These are phyloP conservation scores for Nesidiocoris tenuis DNA, from an alignment of 2,888 invertebrate genomes.

Conservation along the genomic window DNA sequence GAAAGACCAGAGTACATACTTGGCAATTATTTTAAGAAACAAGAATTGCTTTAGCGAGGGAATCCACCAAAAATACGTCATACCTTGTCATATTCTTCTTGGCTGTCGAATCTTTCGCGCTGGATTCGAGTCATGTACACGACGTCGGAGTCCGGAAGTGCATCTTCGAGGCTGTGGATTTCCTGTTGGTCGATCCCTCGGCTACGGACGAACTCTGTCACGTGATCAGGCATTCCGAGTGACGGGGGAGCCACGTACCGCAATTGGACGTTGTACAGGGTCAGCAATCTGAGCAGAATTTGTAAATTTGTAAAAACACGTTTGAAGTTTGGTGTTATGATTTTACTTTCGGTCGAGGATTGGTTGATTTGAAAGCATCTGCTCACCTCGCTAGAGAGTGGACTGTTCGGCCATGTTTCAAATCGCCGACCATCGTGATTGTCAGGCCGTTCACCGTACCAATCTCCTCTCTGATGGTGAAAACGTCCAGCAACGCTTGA, in stretches of 20 bases:
- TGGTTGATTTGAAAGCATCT: too few species aligned
- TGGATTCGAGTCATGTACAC: slow-evolving; percentile 98
- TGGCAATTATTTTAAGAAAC: too few species aligned
- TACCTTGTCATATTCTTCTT: slow-evolving; percentile 85
- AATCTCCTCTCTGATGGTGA: slow-evolving; percentile 97
- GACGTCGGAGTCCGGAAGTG: slow-evolving; percentile 90
- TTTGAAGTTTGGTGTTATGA: too few species aligned
- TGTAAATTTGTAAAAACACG: too few species aligned
- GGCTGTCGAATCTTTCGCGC: slow-evolving; percentile 80
- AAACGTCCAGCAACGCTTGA: slow-evolving; percentile 94
- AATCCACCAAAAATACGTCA: not conserved
- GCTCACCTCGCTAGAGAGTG: slow-evolving; percentile 84
- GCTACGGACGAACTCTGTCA: slow-evolving; percentile 73
- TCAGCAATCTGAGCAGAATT: slow-evolving; percentile 68
- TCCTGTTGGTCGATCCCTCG: slow-evolving; percentile 78
- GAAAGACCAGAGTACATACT: too few species aligned
- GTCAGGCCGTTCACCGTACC: slow-evolving; percentile 97
- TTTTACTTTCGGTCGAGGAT: too few species aligned
- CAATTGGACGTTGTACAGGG: slow-evolving; percentile 89
- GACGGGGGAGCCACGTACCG: slow-evolving; percentile 86
- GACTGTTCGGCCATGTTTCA: slow-evolving; percentile 96
- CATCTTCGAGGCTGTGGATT: slow-evolving; percentile 74
- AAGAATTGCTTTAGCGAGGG: too few species aligned
- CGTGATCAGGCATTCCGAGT: slow-evolving; percentile 87
- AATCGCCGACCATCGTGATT: slow-evolving; percentile 96